Conservation (phyloP, 23 tunicate genomes). For the Ciona savignyi region DNA sequence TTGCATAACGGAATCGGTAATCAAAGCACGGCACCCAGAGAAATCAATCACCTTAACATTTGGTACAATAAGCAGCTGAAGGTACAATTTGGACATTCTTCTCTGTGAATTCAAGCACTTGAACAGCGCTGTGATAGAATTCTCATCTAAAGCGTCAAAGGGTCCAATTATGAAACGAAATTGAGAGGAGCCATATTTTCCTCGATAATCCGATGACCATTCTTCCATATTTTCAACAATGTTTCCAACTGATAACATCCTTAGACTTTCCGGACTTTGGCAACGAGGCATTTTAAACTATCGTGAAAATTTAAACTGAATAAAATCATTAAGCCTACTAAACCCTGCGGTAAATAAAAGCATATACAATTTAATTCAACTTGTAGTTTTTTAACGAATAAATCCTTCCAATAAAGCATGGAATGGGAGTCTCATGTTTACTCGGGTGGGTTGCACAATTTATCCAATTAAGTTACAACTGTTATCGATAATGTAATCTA, state of each 20-base stretch:
- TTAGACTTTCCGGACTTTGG: neutral
- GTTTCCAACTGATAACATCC: neutral
- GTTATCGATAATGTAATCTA: too few species aligned
- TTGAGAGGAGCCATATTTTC: neutral
- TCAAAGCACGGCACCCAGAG: neutral
- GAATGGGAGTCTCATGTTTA: too few species aligned
- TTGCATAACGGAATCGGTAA: neutral
- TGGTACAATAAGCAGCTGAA: constrained; percentile 1
- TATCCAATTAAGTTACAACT: too few species aligned
- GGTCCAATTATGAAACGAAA: neutral
- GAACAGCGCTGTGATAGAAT: neutral
- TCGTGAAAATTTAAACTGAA: too few species aligned
- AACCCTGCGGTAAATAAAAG: too few species aligned
- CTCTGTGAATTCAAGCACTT: neutral
- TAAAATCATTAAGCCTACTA: too few species aligned
- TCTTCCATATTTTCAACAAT: neutral
- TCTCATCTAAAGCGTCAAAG: neutral
- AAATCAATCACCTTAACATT: neutral
- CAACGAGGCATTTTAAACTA: neutral
- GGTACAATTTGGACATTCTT: neutral
- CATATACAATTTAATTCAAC: too few species aligned
- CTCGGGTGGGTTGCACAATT: too few species aligned
- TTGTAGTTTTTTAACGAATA: too few species aligned
- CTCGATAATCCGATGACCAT: neutral
- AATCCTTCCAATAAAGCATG: too few species aligned